Percentiles rank a stretch among this genome's conserved stretches.
These are phyloP conservation scores for Apamea anceps DNA, from an alignment of 2,888 invertebrate genomes.

Conservation along the genomic window DNA sequence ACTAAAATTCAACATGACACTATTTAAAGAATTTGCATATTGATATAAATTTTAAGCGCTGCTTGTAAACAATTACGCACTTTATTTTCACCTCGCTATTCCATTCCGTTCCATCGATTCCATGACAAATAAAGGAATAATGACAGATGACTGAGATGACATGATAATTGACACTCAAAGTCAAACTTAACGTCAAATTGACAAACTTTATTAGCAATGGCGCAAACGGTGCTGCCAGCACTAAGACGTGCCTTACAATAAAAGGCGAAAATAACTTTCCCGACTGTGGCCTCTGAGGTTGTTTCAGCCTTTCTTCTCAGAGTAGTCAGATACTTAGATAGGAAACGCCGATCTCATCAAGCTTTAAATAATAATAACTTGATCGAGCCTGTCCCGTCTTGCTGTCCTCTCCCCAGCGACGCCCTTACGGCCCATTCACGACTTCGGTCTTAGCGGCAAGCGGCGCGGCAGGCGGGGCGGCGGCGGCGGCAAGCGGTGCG, in stretches of 20 bases:
- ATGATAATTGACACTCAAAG: neutral
- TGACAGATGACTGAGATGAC: neutral
- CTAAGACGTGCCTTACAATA: neutral
- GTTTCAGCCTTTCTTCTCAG: no score
- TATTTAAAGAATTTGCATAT: slow-evolving; percentile 57
- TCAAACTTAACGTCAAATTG: neutral
- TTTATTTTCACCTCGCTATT: slow-evolving; percentile 52
- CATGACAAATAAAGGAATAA: slow-evolving; percentile 24
- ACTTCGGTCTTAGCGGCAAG: no score
- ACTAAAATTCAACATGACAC: slow-evolving; percentile 54
- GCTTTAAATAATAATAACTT: no score
- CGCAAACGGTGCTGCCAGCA: neutral
- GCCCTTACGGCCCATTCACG: no score
- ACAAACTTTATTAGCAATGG: neutral
- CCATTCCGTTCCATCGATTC: slow-evolving; percentile 44
- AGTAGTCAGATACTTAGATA: no score
- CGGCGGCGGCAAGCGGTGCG: no score
- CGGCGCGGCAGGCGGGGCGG: no score
- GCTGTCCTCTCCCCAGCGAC: no score
- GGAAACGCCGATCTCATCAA: no score
- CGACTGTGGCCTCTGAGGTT: no score
- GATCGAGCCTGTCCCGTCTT: no score
- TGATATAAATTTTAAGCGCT: slow-evolving; percentile 37
- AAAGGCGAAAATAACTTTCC: neutral
- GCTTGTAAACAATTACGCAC: slow-evolving; percentile 66